Base-by-base conservation (phyloP, 1,140 invertebrate species). In the Eriosoma lanigerum region DNA sequence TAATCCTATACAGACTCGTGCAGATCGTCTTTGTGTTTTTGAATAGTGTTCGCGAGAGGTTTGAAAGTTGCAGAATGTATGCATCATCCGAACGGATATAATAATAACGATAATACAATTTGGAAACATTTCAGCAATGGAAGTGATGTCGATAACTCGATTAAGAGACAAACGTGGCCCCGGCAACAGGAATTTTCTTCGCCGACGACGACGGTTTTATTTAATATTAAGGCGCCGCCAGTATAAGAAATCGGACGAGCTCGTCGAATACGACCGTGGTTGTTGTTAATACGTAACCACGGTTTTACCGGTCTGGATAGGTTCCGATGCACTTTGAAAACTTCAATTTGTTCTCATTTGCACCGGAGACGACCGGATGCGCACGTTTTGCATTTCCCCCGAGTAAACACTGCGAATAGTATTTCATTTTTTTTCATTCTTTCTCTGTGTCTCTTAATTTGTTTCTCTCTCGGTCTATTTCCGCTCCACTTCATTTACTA, bases 341-440 rank as follows among this genome's bases (percentile, higher is more conserved):
- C 29, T 62, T 78, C 73, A 58, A 58, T 78, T 78, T 60, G 52
- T 78, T 58, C 24, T 58, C 29, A 75, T 54, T 54, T 56, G 64
- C 48, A 32, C 66, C 38, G 54, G 54, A 58, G 19, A 58, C 54
- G 24, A n/a, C n/a, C 54, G 60, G 60, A 62, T 32, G 60, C n/a
- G 26, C 24, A 32, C 17, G 60, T 70, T 48, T 70, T 70, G 38
- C 66, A 70, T 81, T 81, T 81, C 50, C 66, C 32, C 21, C 62
- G 60, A 15, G 52, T 52, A 68, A 62, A 62, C 38, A 32, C 19
- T 32, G n/a, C 26, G 29, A 9, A n/a, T 17, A 29, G 19, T 10
- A 15, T 15, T 62, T 62, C 19, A n/a, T n/a, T n/a, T n/a, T n/a
- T 32, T 32, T 62, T n/a, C 6, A 32, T 19, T 62, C 29, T 32